Base-by-base conservation (phyloP, 2,113 vertebrate genomes). In the Petrocephalus microphthalmus region DNA sequence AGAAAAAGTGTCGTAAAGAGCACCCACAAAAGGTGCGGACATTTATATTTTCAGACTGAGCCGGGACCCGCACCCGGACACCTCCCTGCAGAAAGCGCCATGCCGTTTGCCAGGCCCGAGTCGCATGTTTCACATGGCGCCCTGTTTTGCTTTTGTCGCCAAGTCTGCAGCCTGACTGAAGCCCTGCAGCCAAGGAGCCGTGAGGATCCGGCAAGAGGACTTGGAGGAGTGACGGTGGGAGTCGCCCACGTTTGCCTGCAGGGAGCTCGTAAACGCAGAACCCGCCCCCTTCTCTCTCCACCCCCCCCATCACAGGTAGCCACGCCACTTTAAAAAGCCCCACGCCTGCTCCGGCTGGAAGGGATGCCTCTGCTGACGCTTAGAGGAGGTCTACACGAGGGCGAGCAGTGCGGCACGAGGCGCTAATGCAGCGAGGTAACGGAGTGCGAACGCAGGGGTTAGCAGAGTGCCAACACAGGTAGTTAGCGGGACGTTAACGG, bases 271-370 rank as follows among this genome's bases (percentile, higher is more conserved):
- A 93, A 93, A 92, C 87, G 83, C 85, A 82, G 10, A 91, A 89
- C 89, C 83, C 91, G 89, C 90, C 90, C 90, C 60, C 10, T 67
- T 29, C 60, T 67, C 57, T 25, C n/a, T 67, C 60, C 25, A 13
- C 60, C 60, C n/a, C 60, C 60, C 90, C 67, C 81, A 87, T 90
- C 53, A 83, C 60, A 85, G 90, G 90, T 47, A 88, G 88, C 83
- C 47, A 87, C 53, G 89, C 91, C 94, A 78, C 88, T 91, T 91
- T 6, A 89, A 54, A 92, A 93, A 91, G 87, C 85, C 89, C 86
- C 92, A 91, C 91, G 2, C 47, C 88, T 84, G 37, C 86, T n/a
- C 85, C 85, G 90, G 90, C 84, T 54, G 93, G 88, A 88, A 10
- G 85, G 45, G 88, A 17, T 29, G 0, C 2, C 71, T 78, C 71